Base-by-base conservation (phyloP, 2,797 vertebrate species). In the Buceros bicornis region DNA sequence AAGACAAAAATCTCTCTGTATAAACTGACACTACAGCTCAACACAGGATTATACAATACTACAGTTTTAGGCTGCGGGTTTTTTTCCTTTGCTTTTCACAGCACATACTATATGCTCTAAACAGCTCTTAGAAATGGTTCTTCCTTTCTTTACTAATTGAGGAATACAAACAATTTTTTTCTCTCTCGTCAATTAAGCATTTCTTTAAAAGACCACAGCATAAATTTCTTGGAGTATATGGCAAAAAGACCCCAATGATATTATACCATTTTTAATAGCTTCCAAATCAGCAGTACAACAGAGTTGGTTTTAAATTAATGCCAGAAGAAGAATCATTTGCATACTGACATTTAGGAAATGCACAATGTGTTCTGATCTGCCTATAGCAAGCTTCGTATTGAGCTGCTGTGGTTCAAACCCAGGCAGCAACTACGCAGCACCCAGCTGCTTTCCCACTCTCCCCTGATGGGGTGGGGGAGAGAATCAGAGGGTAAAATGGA, bases 401-500 rank as follows among this genome's bases (percentile, higher is more conserved):
- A 89, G 45, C 28, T 42, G 58, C 62, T 24, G 26, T 15, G 33
- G 10, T 72, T 80, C 77, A 87, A 47, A 5, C 2, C 8, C 14
- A 58, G 19, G 12, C 6, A 5, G 57, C 50, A 82, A 22, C 14
- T 78, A 25, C 74, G 67, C 7, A 16, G 8, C 47, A 57, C 6
- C 3, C 6, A 62, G 24, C 4, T 0, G 0, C 20, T 20, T 20
- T 4, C 12, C 69, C 33, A 54, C 16, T 58, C 13, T 6, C 3
- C 7, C 19, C 6, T 1, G 5, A 4, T 47, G 22, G 22, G 15
- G 50, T 20, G 17, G 6, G 6, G 8, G 4, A 64, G 17, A 51
- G 25, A 82, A 56, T 48, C 5, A 6, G 35, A 28, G 67, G 13
- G 11, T 17, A 40, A 26, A 29, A 78, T 42, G 20, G 9, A 73